Conservation (phyloP, 2,888 invertebrate species). For the Panopea generosa region DNA sequence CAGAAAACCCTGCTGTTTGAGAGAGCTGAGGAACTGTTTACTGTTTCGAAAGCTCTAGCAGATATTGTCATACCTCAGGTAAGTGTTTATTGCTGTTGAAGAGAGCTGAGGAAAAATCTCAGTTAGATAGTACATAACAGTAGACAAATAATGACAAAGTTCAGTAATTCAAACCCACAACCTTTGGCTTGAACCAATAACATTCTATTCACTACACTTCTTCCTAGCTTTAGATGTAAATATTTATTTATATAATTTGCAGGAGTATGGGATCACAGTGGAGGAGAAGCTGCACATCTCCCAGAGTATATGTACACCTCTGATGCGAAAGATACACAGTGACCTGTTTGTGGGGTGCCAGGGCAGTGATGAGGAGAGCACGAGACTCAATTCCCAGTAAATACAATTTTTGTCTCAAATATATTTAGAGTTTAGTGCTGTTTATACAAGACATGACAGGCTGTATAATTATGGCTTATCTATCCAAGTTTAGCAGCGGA, state of each 20-base stretch:
- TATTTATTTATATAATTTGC: constrained; percentile 51
- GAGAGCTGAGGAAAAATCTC: no score
- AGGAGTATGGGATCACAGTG: constrained; percentile 98
- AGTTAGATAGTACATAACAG: no score
- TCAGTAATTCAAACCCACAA: no score
- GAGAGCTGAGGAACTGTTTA: constrained; percentile 88
- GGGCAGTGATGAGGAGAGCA: constrained; percentile 91
- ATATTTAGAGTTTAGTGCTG: no score
- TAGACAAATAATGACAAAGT: no score
- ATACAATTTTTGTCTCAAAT: no score
- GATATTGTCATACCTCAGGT: constrained; percentile 99
- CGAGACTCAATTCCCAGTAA: constrained; percentile 96
- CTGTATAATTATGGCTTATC: no score
- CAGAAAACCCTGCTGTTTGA: constrained; percentile 94
- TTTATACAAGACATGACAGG: no score
- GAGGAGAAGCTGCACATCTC: constrained; percentile 98
- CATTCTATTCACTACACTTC: no score
- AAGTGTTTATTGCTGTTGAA: constrained; percentile 22
- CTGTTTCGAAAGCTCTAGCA: constrained; percentile 98
- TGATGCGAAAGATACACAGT: constrained; percentile 97
- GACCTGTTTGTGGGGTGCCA: constrained; percentile 90
- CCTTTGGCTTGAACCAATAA: no score
- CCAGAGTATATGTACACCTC: constrained; percentile 98
- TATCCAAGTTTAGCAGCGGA: no score
- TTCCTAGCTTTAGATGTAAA: no score